These are phyloP conservation scores for Heliconius hewitsoni DNA, from an alignment of 1,140 invertebrate species.

Conservation along the genomic window DNA sequence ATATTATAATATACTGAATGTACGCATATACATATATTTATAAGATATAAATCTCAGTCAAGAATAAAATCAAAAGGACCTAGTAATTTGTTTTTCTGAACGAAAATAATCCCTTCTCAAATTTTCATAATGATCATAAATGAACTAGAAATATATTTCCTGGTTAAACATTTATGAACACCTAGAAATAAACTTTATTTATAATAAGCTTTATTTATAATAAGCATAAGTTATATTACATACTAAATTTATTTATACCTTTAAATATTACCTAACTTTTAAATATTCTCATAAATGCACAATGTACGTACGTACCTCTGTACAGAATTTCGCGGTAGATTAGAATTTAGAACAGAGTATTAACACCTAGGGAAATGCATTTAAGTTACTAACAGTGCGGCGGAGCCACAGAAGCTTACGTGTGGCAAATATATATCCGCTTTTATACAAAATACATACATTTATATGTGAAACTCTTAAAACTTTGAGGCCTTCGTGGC, in stretches of 20 bases:
- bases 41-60: too few species aligned
- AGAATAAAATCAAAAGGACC: too few species aligned
- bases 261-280: neutral
- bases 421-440: too few species aligned
- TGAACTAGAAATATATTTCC: too few species aligned
- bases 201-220: neutral
- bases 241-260: neutral
- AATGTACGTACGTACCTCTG: neutral
- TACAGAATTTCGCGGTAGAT: constrained; percentile 4
- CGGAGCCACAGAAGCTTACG: neutral
- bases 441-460: too few species aligned
- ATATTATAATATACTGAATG: too few species aligned
- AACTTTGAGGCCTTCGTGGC: too few species aligned
- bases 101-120: too few species aligned
- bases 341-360: constrained; percentile 4
- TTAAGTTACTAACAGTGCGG: constrained; percentile 9
- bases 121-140: neutral
- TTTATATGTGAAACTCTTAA: too few species aligned
- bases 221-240: neutral
- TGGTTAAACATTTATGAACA: neutral
- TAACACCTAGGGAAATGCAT: constrained; percentile 10
- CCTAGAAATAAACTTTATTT: neutral
- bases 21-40: too few species aligned
- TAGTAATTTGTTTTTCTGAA: too few species aligned
- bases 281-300: neutral